phyloP scores from a whole-genome alignment of 2,888 invertebrate species.

The Mystacides longicornis region DNA sequence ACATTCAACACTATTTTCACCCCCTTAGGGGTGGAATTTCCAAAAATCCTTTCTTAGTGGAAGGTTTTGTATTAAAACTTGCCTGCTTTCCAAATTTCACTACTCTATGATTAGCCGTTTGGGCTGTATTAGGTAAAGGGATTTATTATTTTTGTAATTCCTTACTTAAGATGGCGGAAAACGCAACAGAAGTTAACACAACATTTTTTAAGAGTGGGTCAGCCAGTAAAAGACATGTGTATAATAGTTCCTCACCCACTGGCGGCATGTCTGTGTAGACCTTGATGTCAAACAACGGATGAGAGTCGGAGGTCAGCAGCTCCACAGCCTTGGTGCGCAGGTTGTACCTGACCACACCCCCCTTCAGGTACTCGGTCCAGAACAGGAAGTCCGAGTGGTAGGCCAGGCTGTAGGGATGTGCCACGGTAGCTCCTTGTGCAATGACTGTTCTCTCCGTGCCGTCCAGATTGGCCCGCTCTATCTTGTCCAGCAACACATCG shows the following conservation, averaged over 20 bases:
- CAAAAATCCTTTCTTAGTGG: no score
- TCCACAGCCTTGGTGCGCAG: conserved; percentile 38
- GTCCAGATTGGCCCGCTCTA: conserved; percentile 57
- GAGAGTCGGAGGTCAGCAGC: conserved; percentile 51
- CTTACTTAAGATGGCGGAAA: no score
- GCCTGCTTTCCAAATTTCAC: no score
- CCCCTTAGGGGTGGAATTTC: no score
- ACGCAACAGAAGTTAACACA: no score
- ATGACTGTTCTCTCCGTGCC: conserved; percentile 48
- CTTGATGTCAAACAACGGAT: conserved; percentile 59
- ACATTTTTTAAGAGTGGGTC: no score
- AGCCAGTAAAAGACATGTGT: not conserved
- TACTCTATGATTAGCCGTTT: no score
- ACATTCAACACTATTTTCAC: no score
- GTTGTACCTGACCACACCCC: conserved; percentile 47
- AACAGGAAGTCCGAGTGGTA: conserved; percentile 55
- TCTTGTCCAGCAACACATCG: conserved; percentile 60
- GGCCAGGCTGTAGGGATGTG: conserved; percentile 63
- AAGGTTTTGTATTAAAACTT: no score
- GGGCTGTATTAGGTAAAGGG: no score
- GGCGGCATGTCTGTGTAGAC: conserved; percentile 55
- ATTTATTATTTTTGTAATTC: no score
- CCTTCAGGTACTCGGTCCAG: conserved; percentile 65
- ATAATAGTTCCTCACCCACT: conserved; percentile 35
- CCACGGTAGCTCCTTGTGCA: conserved; percentile 40